phyloP scores from a whole-genome alignment of 2,888 invertebrate species.

The Onthophagus sagittarius region DNA sequence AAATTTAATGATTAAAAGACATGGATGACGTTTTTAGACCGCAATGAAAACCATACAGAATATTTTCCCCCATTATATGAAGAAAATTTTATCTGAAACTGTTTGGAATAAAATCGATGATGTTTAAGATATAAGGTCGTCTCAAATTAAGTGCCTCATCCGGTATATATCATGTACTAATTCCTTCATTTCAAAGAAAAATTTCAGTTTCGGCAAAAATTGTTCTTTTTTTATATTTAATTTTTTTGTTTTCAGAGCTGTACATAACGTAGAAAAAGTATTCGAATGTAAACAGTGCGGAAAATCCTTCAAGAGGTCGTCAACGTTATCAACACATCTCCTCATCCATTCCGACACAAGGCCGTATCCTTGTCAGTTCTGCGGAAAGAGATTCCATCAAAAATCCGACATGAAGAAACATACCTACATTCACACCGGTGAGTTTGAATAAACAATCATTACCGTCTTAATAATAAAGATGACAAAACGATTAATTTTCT shows the following conservation, averaged over 20 bases:
- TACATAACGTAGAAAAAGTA: constrained; percentile 89
- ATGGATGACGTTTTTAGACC: no score
- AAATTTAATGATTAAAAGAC: no score
- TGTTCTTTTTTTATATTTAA: no score
- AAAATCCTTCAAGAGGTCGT: constrained; percentile 83
- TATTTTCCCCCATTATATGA: no score
- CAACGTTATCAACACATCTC: constrained; percentile 83
- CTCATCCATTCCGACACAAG: constrained; percentile 84
- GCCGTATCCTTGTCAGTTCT: constrained; percentile 85
- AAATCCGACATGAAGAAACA: constrained; percentile 95
- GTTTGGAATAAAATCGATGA: no score
- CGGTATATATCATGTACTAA: no score
- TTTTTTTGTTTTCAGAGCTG: constrained; percentile 59
- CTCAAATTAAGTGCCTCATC: no score
- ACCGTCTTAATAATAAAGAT: background rate
- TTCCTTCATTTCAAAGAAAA: no score
- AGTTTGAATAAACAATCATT: constrained; percentile 5
- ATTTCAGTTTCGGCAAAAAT: no score
- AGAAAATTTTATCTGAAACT: no score
- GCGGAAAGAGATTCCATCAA: constrained; percentile 87
- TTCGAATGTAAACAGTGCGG: constrained; percentile 80
- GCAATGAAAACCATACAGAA: no score
- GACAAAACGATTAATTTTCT: constrained; percentile 4
- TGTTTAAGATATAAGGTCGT: no score
- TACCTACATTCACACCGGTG: constrained; percentile 88